A percentile compares a stretch with the other conserved stretches of the same genome.
These are phyloP conservation scores for Neoarius graeffei DNA, from an alignment of 2,113 vertebrate genomes.

Conservation along the genomic window DNA sequence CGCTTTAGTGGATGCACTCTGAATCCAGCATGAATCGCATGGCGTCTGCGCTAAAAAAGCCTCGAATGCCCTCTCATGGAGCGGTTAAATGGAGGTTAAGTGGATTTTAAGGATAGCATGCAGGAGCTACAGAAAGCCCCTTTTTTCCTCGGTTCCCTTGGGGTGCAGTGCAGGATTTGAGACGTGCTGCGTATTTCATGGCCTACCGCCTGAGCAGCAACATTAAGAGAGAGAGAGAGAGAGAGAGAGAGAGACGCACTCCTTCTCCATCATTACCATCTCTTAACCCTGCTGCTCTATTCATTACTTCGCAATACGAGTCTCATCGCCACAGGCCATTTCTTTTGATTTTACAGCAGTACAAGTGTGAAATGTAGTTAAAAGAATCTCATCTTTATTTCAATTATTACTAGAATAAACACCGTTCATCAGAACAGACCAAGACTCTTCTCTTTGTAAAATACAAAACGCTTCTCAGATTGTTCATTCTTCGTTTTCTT, in stretches of 20 bases:
- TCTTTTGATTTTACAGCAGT: conserved; percentile 26
- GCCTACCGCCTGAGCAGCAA: conserved; percentile 53
- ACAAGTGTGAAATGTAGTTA: conserved; percentile 6
- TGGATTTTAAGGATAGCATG: conserved; percentile 66
- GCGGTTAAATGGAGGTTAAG: conserved; percentile 71
- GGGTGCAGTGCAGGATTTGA: conserved; percentile 63
- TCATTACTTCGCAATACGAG: conserved; percentile 7
- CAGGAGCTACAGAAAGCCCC: conserved; percentile 66
- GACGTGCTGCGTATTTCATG: conserved; percentile 69
- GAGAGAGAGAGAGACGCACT: background rate
- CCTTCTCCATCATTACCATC: background rate
- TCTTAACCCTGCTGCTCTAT: conserved; percentile 8
- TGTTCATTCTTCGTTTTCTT: no score
- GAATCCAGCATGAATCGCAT: conserved; percentile 20
- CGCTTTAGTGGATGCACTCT: background rate
- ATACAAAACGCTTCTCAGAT: background rate
- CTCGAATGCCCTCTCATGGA: conserved; percentile 41
- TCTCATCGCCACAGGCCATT: conserved; percentile 14
- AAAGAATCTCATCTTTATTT: background rate
- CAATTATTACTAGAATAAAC: background rate
- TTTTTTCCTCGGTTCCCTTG: conserved; percentile 58
- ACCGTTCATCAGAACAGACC: background rate
- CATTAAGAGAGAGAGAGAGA: background rate
- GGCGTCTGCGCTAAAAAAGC: conserved; percentile 8
- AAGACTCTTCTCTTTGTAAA: background rate